Evolutionary conservation across 2,113 vertebrate species (phyloP), one percentile per base, ranked within the genome.

Genomic region (Rattus rattus): DNA sequence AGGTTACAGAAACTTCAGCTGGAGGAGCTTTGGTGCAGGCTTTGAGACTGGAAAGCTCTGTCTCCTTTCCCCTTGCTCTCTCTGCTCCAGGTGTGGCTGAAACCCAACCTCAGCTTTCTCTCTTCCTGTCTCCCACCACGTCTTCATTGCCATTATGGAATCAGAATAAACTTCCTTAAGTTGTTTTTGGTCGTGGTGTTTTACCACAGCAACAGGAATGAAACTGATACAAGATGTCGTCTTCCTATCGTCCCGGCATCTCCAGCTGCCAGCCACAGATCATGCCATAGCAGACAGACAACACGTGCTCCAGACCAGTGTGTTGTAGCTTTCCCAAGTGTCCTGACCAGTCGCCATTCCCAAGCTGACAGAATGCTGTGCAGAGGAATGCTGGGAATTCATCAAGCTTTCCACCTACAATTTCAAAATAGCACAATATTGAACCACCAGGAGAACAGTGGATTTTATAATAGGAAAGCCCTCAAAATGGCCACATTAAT

Each of bases 401-500:
- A 92, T 80, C 59, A 84, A 75, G 17, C 75, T 92, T 93, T 93
- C 96, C 86, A 96, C 96, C 73, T 94, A 93, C 84, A 80, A 96
- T 96, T 95, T 97, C 90, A 94, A 97, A 97, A 93, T 77, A 95
- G 67, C 87, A 87, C 52, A n/a, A 85, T 83, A 88, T 85, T 54
- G 79, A 96, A 54, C 87, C 52, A 47, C 80, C 93, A 84, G 33
- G 63, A 93, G 97, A 92, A 90, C 49, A 90, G 79, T 92, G 91
- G 94, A 79, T 96, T 96, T 95, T 81, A 87, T 92, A 86, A 91
- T 89, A 95, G 43, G 56, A 47, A 83, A 97, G 65, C 93, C 95
- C 94, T 96, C 90, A 92, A 56, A 94, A 93, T 91, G 87, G 92
- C 92, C 96, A 98, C 84, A 91, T 59, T 39, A 91, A 97, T 96